These are phyloP conservation scores for Anarhynchus alexandrinus DNA, from an alignment of 2,113 vertebrate species.

Conservation along the genomic window DNA sequence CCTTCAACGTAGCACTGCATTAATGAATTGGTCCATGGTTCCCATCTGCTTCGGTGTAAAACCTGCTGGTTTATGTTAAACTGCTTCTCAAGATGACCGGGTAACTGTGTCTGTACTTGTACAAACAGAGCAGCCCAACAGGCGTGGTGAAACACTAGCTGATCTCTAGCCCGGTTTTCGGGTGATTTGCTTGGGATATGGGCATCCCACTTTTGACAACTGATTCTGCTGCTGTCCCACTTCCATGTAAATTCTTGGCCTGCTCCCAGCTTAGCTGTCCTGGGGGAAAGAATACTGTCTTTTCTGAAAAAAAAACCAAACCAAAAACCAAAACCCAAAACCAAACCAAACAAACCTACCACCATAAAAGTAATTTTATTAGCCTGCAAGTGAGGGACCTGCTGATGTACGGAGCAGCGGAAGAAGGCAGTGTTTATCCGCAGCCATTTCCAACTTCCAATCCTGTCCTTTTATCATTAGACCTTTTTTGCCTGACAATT, in stretches of 20 bases:
- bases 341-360: no score
- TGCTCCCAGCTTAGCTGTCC: neutral
- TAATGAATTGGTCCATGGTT: neutral
- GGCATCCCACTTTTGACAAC: neutral
- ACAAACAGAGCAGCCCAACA: neutral
- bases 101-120: neutral
- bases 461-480: neutral
- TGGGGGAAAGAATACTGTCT: neutral
- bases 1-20: neutral
- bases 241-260: neutral
- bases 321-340: no score
- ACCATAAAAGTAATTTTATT: neutral
- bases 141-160: neutral
- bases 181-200: neutral
- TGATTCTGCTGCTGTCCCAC: neutral
- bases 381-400: neutral
- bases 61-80: neutral
- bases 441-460: neutral
- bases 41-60: neutral
- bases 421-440: neutral
- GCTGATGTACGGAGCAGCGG: neutral
- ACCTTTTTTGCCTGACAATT: neutral
- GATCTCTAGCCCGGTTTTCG: neutral
- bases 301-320: neutral
- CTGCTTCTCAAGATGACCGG: neutral